A percentile compares a stretch with the other conserved stretches of the same genome.
Evolutionary conservation across 2,888 invertebrate species (phyloP).

Genomic region (Melieria omissa): DNA sequence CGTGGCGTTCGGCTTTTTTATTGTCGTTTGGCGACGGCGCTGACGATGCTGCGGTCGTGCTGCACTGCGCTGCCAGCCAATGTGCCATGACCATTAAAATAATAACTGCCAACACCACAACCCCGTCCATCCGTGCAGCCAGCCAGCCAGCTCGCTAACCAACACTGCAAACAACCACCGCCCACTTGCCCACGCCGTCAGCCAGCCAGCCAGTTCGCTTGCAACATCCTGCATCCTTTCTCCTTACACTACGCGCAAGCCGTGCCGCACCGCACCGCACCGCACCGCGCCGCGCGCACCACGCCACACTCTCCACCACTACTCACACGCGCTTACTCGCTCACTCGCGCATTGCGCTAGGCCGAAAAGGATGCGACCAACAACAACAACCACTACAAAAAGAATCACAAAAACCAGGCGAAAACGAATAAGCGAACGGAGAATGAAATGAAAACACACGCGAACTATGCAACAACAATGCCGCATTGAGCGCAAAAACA

Average conservation of each 20-base stretch:
- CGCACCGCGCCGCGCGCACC: constrained; percentile 38
- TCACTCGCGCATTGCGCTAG: constrained; percentile 19
- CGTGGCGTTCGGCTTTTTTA: constrained; percentile 41
- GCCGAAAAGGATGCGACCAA: constrained; percentile 44
- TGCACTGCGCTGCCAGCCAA: constrained; percentile 17
- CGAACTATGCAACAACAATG: constrained; percentile 29
- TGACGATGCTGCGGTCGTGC: constrained; percentile 21
- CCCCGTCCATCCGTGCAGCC: constrained; percentile 17
- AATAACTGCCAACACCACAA: constrained; percentile 35
- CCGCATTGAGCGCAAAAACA: constrained; percentile 1
- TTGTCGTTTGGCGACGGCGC: constrained; percentile 35
- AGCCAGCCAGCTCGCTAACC: background rate
- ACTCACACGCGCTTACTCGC: constrained; percentile 36
- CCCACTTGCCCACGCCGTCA: background rate
- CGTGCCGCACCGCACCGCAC: constrained; percentile 33
- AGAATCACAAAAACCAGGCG: constrained; percentile 35
- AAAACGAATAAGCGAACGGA: constrained; percentile 31
- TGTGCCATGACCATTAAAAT: constrained; percentile 36
- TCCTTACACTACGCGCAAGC: constrained; percentile 21
- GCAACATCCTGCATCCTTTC: constrained; percentile 29
- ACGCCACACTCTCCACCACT: constrained; percentile 22
- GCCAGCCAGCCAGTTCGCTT: background rate
- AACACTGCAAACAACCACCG: constrained; percentile 13
- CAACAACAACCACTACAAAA: constrained; percentile 38
- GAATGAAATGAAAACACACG: constrained; percentile 41